phyloP scores from a whole-genome alignment of 2,888 invertebrate genomes.

The Eupithecia vulgata region DNA sequence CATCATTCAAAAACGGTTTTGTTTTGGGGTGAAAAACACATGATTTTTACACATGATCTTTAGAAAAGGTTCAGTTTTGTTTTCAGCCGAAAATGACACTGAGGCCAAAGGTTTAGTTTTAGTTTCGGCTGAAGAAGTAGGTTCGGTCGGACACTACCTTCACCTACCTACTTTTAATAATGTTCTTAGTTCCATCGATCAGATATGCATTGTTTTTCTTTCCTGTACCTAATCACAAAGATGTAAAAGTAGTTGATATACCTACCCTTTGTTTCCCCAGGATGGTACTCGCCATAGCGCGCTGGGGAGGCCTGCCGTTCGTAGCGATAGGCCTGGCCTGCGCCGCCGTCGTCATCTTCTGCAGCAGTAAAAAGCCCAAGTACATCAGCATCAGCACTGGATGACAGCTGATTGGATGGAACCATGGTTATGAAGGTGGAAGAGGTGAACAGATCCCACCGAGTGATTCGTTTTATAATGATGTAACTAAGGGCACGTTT shows the following conservation, averaged over 20 bases:
- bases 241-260: not conserved
- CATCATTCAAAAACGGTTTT: too few relatives aligned
- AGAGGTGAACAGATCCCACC: not conserved
- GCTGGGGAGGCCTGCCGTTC: constrained; percentile 71
- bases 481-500: not conserved
- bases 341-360: constrained; percentile 75
- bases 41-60: too few relatives aligned
- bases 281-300: constrained; percentile 63
- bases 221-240: not conserved
- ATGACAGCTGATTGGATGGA: constrained; percentile 18
- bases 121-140: too few relatives aligned
- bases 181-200: not conserved
- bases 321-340: constrained; percentile 76
- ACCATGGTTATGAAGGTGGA: not conserved
- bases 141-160: too few relatives aligned
- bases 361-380: constrained; percentile 55
- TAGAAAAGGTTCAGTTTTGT: too few relatives aligned
- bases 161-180: too few relatives aligned
- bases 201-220: not conserved
- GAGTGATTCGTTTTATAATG: not conserved
- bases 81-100: too few relatives aligned
- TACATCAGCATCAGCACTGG: constrained; percentile 55
- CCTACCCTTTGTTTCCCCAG: constrained; percentile 4
- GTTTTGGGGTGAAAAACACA: too few relatives aligned
- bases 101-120: too few relatives aligned